Percentiles rank a stretch among this genome's conserved stretches.
These are phyloP conservation scores for Colinus virginianus DNA, from an alignment of 2,113 vertebrate species.

Conservation along the genomic window DNA sequence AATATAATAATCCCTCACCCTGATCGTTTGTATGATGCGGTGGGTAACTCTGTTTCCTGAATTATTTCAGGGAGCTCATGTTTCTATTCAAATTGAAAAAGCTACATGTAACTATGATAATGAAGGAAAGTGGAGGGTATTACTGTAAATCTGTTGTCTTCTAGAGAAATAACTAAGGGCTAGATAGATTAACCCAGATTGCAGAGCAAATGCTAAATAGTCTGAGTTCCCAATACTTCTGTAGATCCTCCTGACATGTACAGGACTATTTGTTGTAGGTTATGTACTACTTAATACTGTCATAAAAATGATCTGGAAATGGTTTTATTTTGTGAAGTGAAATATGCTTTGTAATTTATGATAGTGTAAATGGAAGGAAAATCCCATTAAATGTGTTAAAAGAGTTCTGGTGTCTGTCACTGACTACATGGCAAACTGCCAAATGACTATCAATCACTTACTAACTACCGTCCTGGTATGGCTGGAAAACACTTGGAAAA, in stretches of 20 bases:
- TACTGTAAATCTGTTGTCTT: constrained; percentile 22
- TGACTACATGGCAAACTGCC: constrained; percentile 23
- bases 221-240: constrained; percentile 42
- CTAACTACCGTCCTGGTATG: constrained; percentile 14
- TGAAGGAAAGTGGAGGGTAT: constrained; percentile 43
- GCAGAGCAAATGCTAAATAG: constrained; percentile 36
- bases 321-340: constrained; percentile 88
- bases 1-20: constrained; percentile 34
- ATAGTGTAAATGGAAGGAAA: constrained; percentile 81
- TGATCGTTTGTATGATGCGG: constrained; percentile 46
- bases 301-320: constrained; percentile 82
- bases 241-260: constrained; percentile 58
- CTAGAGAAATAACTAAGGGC: constrained; percentile 64
- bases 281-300: constrained; percentile 81
- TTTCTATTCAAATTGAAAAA: constrained; percentile 69
- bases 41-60: constrained; percentile 63
- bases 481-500: constrained; percentile 32
- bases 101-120: constrained; percentile 53
- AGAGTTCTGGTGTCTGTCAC: constrained; percentile 73
- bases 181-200: constrained; percentile 19
- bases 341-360: constrained; percentile 86
- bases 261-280: constrained; percentile 76
- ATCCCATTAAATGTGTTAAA: constrained; percentile 81
- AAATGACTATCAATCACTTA: neutral
- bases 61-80: constrained; percentile 69